A percentile compares a stretch with the other conserved stretches of the same genome.
These are phyloP conservation scores for Latrodectus elegans DNA, from an alignment of 2,888 invertebrate genomes.

Conservation along the genomic window DNA sequence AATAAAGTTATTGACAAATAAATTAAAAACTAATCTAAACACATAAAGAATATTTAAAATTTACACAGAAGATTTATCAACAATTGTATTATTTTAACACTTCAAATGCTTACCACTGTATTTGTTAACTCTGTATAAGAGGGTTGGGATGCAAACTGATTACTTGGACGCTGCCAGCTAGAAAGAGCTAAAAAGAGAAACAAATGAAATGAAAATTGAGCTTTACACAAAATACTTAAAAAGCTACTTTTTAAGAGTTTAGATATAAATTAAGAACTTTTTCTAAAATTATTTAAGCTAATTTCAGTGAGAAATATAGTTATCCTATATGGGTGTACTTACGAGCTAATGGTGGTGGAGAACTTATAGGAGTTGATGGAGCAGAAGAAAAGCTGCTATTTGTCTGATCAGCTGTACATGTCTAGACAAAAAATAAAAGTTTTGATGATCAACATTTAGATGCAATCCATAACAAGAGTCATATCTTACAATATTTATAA, in stretches of 20 bases:
- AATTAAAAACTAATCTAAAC: no score
- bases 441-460: not conserved
- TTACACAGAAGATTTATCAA: no score
- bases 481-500: no score
- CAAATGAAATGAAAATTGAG: not conserved
- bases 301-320: no score
- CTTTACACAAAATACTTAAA: no score
- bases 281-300: no score
- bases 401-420: slow-evolving; percentile 62
- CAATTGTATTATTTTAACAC: not conserved
- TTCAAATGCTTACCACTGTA: slow-evolving; percentile 41
- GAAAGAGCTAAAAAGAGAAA: slow-evolving; percentile 20
- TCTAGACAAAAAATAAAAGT: slow-evolving; percentile 19
- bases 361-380: slow-evolving; percentile 66
- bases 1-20: no score
- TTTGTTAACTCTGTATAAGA: slow-evolving; percentile 62
- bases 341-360: slow-evolving; percentile 64
- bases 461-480: no score
- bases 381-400: slow-evolving; percentile 69
- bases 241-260: no score
- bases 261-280: no score
- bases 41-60: no score
- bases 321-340: slow-evolving; percentile 4
- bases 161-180: slow-evolving; percentile 43
- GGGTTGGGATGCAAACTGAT: slow-evolving; percentile 34